Conservation (phyloP, 2,888 invertebrate species). For the Metallyticus violacea region DNA sequence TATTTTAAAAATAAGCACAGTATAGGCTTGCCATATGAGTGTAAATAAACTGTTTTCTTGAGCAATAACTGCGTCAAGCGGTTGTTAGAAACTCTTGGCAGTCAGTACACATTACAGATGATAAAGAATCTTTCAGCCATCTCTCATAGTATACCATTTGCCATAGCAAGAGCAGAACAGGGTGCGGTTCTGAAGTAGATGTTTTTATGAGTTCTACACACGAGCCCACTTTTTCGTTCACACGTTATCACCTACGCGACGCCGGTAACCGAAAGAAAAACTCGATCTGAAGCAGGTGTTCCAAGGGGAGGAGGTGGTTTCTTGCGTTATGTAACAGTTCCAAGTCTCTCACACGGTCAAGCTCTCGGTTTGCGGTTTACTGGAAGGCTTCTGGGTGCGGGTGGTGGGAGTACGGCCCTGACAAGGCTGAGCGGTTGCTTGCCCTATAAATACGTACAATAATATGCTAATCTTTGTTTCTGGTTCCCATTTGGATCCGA, state of each 20-base stretch:
- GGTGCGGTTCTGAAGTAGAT: neutral
- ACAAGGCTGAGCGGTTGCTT: neutral
- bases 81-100: neutral
- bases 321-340: neutral
- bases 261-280: neutral
- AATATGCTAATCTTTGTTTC: neutral
- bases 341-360: neutral
- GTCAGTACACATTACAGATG: neutral
- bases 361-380: neutral
- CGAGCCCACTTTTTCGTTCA: neutral
- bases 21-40: too few species aligned
- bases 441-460: neutral
- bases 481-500: neutral
- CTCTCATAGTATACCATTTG: neutral
- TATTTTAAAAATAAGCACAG: too few species aligned
- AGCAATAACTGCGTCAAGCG: neutral
- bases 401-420: neutral
- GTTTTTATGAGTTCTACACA: neutral
- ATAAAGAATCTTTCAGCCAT: neutral
- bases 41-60: too few species aligned
- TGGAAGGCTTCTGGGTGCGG: neutral
- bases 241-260: slow-evolving; percentile 11
- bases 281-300: neutral
- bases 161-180: neutral
- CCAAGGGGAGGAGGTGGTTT: neutral